Percentiles rank a stretch among this genome's conserved stretches.
Conservation (phyloP, 2,797 vertebrate genomes). For the Cephalopachus bancanus region DNA sequence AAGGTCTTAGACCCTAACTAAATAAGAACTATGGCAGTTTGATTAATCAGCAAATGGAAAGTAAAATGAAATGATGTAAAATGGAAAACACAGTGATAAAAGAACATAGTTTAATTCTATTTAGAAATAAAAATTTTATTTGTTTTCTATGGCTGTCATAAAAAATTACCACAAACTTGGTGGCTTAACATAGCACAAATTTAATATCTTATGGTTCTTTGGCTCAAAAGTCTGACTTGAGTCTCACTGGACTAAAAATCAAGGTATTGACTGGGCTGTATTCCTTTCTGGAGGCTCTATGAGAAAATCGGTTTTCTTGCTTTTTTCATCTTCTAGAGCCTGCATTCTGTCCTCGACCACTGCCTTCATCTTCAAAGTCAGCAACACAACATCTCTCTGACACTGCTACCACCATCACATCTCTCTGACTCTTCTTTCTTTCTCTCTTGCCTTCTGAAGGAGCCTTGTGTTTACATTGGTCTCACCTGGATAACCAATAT, state of each 20-base stretch:
- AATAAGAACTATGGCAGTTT: neutral
- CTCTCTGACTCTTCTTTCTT: neutral
- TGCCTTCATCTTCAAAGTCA: neutral
- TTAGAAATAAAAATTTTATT: neutral
- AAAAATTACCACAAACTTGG: neutral
- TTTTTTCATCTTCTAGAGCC: neutral
- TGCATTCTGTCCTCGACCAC: neutral
- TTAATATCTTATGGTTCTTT: neutral
- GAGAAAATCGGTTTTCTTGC: neutral
- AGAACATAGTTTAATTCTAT: neutral
- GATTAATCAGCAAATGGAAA: neutral
- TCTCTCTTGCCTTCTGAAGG: conserved; percentile 8
- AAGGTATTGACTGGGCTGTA: neutral
- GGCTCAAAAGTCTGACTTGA: neutral
- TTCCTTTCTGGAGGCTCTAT: neutral
- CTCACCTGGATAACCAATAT: neutral
- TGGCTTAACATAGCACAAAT: neutral
- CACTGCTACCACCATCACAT: neutral
- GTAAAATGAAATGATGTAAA: neutral
- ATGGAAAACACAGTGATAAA: neutral
- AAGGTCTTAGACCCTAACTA: neutral
- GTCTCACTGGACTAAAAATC: neutral
- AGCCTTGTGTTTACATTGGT: neutral
- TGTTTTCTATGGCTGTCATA: neutral
- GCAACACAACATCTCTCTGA: neutral